phyloP scores from a whole-genome alignment of 2,888 invertebrate genomes.

The Scaptodrosophila latifasciaeformis region DNA sequence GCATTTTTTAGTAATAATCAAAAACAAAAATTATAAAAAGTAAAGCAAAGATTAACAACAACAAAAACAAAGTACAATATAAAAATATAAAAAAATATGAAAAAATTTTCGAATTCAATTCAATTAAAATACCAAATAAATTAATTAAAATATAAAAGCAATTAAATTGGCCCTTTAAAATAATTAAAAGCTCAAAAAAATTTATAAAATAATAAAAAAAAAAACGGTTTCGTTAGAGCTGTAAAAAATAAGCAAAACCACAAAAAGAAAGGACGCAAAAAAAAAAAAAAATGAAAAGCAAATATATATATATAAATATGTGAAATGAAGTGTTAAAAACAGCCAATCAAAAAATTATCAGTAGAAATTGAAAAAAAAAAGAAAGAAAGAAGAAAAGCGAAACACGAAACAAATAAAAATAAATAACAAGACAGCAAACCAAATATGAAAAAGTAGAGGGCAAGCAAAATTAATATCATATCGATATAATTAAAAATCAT shows the following conservation, averaged over 20 bases:
- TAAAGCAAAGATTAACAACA: slow-evolving; percentile 24
- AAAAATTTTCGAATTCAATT: no score
- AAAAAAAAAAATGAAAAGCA: slow-evolving; percentile 6
- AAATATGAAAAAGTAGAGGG: background rate
- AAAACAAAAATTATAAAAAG: slow-evolving; percentile 16
- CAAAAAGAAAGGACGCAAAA: slow-evolving; percentile 2
- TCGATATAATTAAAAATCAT: background rate
- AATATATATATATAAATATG: slow-evolving; percentile 19
- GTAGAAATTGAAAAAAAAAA: slow-evolving; percentile 13
- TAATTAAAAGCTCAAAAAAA: slow-evolving; percentile 2
- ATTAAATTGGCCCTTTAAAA: slow-evolving; percentile 4
- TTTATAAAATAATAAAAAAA: slow-evolving; percentile 3
- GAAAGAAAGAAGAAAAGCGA: slow-evolving; percentile 2
- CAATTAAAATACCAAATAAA: slow-evolving; percentile 46
- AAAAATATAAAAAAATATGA: no score
- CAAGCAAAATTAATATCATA: background rate
- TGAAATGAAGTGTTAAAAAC: slow-evolving; percentile 41
- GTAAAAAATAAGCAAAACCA: slow-evolving; percentile 5
- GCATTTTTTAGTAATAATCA: slow-evolving; percentile 58
- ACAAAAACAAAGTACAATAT: no score
- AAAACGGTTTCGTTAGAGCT: slow-evolving; percentile 34
- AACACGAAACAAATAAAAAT: background rate
- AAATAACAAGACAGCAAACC: background rate
- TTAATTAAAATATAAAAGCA: slow-evolving; percentile 34
- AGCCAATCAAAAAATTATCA: background rate